Percentiles rank a stretch among this genome's conserved stretches.
These are phyloP conservation scores for Myoxocephalus aenaeus DNA, from an alignment of 2,797 vertebrate species.

Conservation along the genomic window DNA sequence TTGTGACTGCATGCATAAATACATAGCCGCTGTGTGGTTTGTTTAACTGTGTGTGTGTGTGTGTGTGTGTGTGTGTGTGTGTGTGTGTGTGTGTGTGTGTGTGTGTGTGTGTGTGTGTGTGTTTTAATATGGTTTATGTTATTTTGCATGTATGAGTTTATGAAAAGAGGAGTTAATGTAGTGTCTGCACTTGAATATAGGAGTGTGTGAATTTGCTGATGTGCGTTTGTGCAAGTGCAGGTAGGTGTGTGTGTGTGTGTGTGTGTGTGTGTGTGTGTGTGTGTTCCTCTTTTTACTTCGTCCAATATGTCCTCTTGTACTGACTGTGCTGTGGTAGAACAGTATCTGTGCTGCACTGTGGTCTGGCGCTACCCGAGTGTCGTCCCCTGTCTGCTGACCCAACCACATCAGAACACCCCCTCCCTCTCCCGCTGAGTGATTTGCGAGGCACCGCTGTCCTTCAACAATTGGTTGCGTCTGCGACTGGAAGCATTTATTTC, in stretches of 20 bases:
- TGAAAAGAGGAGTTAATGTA: constrained; percentile 45
- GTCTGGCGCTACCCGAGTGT: background rate
- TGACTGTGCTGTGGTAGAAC: constrained; percentile 14
- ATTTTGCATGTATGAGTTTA: constrained; percentile 28
- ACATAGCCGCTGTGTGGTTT: constrained; percentile 29
- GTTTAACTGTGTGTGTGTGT: constrained; percentile 1
- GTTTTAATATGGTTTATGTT: constrained; percentile 17
- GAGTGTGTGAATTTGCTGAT: constrained; percentile 7
- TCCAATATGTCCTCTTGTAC: background rate
- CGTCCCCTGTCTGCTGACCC: constrained; percentile 53
- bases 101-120: constrained; percentile 15
- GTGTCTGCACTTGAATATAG: constrained; percentile 23
- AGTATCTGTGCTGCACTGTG: constrained; percentile 16
- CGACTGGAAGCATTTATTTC: constrained; percentile 60
- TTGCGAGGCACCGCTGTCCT: constrained; percentile 62
- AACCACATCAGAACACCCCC: constrained; percentile 29
- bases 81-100: constrained; percentile 7
- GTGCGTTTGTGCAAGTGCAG: background rate
- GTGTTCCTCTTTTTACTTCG: constrained; percentile 2
- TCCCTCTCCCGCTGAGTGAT: constrained; percentile 50
- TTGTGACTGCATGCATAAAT: constrained; percentile 38
- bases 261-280: background rate
- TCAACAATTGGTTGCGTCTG: constrained; percentile 67
- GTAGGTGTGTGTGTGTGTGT: background rate
- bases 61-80: constrained; percentile 27